Conservation (phyloP, 2,888 invertebrate genomes). For the Galeopsomyia nigrocyanea region DNA sequence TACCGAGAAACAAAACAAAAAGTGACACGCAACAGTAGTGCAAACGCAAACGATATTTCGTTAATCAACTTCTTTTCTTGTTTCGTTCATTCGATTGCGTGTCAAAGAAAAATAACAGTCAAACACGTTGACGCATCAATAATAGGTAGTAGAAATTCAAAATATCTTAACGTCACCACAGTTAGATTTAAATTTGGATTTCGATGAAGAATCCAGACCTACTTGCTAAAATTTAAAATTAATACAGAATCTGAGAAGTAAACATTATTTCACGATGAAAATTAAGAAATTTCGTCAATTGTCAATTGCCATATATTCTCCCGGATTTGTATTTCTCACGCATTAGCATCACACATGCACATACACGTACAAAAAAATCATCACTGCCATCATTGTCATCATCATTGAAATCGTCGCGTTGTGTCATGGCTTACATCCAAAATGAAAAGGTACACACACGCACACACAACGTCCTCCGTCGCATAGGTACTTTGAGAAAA, state of each 20-base stretch:
- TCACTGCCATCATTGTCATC: constrained; percentile 11
- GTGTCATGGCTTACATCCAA: constrained; percentile 29
- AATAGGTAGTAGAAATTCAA: too few relatives aligned
- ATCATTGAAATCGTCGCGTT: constrained; percentile 7
- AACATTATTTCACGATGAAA: background rate
- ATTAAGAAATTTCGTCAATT: constrained; percentile 8
- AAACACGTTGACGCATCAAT: too few relatives aligned
- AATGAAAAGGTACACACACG: background rate
- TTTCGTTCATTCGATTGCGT: too few relatives aligned
- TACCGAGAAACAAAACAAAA: constrained; percentile 47
- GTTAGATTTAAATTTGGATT: too few relatives aligned
- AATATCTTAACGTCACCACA: too few relatives aligned
- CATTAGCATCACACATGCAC: background rate
- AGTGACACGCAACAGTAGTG: constrained; percentile 40
- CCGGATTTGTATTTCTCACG: background rate
- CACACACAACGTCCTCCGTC: background rate
- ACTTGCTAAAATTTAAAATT: too few relatives aligned
- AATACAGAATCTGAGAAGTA: too few relatives aligned
- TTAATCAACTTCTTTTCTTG: background rate
- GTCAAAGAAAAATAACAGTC: too few relatives aligned
- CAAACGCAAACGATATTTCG: constrained; percentile 34
- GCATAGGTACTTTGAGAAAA: background rate
- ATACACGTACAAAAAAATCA: constrained; percentile 9
- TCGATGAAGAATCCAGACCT: too few relatives aligned
- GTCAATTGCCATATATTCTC: constrained; percentile 1